Conservation (phyloP, 1,140 invertebrate species). For the Drosophila lowei region DNA sequence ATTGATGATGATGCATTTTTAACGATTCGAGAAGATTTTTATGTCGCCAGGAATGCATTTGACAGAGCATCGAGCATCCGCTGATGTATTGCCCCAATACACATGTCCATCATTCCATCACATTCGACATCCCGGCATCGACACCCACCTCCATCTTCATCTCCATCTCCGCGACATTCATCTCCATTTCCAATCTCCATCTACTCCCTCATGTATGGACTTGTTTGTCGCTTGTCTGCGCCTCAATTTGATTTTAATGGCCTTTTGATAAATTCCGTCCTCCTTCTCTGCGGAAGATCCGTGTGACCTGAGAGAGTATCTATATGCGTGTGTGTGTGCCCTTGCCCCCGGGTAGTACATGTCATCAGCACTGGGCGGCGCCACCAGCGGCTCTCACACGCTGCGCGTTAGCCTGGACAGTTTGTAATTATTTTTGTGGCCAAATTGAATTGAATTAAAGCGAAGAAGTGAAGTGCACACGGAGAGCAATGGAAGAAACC, state of each 20-base stretch:
- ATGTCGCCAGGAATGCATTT: conserved; percentile 67
- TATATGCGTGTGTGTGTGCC: conserved; percentile 20
- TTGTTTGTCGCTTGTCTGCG: conserved; percentile 56
- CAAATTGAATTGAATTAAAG: conserved; percentile 80
- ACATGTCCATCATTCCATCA: conserved; percentile 48
- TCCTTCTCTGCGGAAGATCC: background rate
- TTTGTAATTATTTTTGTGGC: conserved; percentile 78
- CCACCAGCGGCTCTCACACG: conserved; percentile 63
- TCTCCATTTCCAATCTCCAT: conserved; percentile 17
- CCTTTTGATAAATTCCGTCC: conserved; percentile 67
- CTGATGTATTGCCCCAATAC: conserved; percentile 54
- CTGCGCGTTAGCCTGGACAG: conserved; percentile 74
- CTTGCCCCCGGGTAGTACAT: conserved; percentile 52
- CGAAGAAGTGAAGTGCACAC: conserved; percentile 50
- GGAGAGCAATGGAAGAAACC: conserved; percentile 23
- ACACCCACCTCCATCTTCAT: background rate
- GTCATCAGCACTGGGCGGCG: conserved; percentile 58
- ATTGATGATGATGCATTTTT: conserved; percentile 82
- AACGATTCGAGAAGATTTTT: conserved; percentile 78
- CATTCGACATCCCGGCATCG: conserved; percentile 31
- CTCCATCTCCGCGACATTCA: conserved; percentile 1
- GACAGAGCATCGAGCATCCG: conserved; percentile 60
- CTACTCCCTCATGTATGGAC: conserved; percentile 29
- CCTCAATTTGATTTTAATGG: conserved; percentile 76
- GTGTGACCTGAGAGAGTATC: conserved; percentile 1